phyloP scores from a whole-genome alignment of 2,797 vertebrate species.

The Poeciliopsis turneri region DNA sequence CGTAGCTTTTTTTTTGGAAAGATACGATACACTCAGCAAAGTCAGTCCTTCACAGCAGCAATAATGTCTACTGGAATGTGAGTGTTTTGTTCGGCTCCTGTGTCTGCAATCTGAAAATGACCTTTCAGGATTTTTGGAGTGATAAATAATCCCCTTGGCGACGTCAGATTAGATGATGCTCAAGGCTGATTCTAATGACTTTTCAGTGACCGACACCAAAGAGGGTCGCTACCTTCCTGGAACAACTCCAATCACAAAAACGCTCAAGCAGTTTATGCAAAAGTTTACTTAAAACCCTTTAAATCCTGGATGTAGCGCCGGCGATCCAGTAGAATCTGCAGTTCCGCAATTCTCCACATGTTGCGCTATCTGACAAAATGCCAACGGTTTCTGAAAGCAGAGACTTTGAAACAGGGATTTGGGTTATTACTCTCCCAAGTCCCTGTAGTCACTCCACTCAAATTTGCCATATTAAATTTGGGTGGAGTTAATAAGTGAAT shows the following conservation, averaged over 20 bases:
- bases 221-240: neutral
- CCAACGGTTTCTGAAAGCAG: too few relatives aligned
- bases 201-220: neutral
- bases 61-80: neutral
- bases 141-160: neutral
- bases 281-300: neutral
- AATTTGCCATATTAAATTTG: too few relatives aligned
- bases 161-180: neutral
- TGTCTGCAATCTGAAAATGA: neutral
- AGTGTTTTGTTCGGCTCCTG: neutral
- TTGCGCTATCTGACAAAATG: too few relatives aligned
- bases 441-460: too few relatives aligned
- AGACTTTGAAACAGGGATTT: too few relatives aligned
- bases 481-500: too few relatives aligned
- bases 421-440: too few relatives aligned
- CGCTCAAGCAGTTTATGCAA: neutral
- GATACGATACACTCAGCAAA: neutral
- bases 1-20: neutral
- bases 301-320: neutral
- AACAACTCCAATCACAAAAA: neutral
- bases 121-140: neutral
- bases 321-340: too few relatives aligned
- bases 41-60: neutral
- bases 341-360: too few relatives aligned
- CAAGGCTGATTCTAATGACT: neutral